Evolutionary conservation across 2,888 invertebrate species (phyloP), one percentile per base, ranked within the genome.

Genomic region (Drosophila affinis): DNA sequence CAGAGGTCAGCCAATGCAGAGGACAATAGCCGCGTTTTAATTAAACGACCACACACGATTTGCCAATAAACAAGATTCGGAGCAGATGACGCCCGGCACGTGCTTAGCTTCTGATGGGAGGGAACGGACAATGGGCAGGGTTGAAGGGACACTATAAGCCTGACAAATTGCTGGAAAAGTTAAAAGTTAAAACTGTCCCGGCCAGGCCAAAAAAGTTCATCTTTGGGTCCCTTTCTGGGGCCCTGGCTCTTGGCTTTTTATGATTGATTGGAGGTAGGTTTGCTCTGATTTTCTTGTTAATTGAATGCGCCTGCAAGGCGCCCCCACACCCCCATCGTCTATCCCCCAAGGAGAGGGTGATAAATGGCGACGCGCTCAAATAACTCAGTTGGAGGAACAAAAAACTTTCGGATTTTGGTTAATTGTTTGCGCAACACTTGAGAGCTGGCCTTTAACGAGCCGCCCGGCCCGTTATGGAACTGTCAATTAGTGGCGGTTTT

Each of bases 401-500:
- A 48, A 34, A 54, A 62, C 18, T 48, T 54, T 34, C 34, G 24
- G 55, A 60, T 62, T 74, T 58, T 64, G 57, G 68, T 32, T 67
- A 59, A 74, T 72, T 85, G 86, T 86, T 86, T 86, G 75, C 86
- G 72, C 80, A 86, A 79, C 89, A 85, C 85, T 86, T 68, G 65
- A 77, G 76, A 64, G 73, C 63, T 62, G 68, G 78, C 24, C 73
- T 61, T 75, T 88, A 81, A 81, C 87, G 87, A 88, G 81, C 67
- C 72, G 21, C 21, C 21, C 18, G 2, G 62, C 24, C 47, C 73
- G 74, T 88, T 85, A 82, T 82, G 89, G 78, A 85, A 85, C 85
- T 87, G 89, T 86, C 85, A 86, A 86, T 89, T 89, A 86, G 89
- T 79, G 83, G 71, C 71, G 62, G 81, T 72, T 83, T 69, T 71